phyloP scores from a whole-genome alignment of 1,140 invertebrate species.

The Panonychus citri region DNA sequence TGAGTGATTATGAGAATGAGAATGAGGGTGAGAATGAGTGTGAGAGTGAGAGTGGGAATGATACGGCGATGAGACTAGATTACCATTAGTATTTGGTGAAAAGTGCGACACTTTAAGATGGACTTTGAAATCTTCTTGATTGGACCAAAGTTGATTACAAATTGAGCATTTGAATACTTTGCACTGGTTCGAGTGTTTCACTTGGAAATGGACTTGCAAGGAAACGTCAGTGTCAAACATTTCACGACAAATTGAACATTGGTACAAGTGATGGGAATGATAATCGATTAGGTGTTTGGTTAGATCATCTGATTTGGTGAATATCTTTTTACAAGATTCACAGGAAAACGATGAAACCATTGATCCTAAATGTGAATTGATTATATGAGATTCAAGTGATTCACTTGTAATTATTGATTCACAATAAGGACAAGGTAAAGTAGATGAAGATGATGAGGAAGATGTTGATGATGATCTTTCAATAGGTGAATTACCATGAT shows the following conservation, averaged over 20 bases:
- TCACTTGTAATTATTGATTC: slow-evolving; percentile 38
- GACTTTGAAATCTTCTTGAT: slow-evolving; percentile 45
- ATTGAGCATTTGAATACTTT: slow-evolving; percentile 58
- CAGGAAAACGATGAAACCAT: slow-evolving; percentile 57
- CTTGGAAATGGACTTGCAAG: slow-evolving; percentile 58
- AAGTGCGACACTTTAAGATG: slow-evolving; percentile 27
- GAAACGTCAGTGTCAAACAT: slow-evolving; percentile 61
- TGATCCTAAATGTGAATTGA: slow-evolving; percentile 44
- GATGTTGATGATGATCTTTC: too few relatives aligned
- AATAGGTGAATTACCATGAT: too few relatives aligned
- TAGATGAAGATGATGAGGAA: too few relatives aligned
- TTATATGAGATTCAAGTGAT: slow-evolving; percentile 46
- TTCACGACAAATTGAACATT: slow-evolving; percentile 66
- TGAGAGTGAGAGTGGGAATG: neutral
- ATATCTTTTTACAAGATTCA: slow-evolving; percentile 53
- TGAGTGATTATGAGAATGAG: neutral
- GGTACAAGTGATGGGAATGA: slow-evolving; percentile 65
- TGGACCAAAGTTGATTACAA: slow-evolving; percentile 42
- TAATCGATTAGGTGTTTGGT: slow-evolving; percentile 58
- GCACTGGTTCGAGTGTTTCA: slow-evolving; percentile 47
- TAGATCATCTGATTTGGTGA: slow-evolving; percentile 55
- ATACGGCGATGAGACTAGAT: neutral
- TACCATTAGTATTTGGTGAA: neutral
- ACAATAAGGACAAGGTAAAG: slow-evolving; percentile 56
- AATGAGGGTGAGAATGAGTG: neutral